Conservation (phyloP, 2,888 invertebrate species). For the Patella caerulea region DNA sequence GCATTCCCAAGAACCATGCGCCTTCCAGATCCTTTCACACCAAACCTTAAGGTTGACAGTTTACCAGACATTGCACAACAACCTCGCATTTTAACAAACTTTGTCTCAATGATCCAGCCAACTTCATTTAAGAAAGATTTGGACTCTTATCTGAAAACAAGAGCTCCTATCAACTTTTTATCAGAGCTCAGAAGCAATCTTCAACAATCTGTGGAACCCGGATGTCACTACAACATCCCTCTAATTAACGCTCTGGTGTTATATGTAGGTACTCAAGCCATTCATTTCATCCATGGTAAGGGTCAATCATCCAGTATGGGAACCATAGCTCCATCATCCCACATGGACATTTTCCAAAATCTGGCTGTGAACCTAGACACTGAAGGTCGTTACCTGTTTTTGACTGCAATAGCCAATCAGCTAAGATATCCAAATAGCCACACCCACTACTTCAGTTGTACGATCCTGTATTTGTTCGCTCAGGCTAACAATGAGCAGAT, state of each 20-base stretch:
- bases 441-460: slow-evolving; percentile 99
- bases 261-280: slow-evolving; percentile 98
- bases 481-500: slow-evolving; percentile 98
- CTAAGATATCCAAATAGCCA: slow-evolving; percentile 99
- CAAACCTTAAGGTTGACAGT: slow-evolving; percentile 83
- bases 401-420: slow-evolving; percentile 99
- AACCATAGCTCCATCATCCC: slow-evolving; percentile 95
- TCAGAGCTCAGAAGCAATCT: slow-evolving; percentile 89
- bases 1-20: slow-evolving; percentile 99
- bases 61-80: slow-evolving; percentile 60
- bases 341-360: slow-evolving; percentile 99
- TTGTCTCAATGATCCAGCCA: slow-evolving; percentile 88
- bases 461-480: slow-evolving; percentile 94
- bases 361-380: slow-evolving; percentile 97
- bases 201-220: slow-evolving; percentile 81
- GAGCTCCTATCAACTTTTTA: slow-evolving; percentile 94
- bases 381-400: slow-evolving; percentile 94
- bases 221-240: slow-evolving; percentile 93
- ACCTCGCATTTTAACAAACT: slow-evolving; percentile 91
- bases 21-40: slow-evolving; percentile 98
- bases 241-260: slow-evolving; percentile 97
- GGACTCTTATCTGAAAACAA: slow-evolving; percentile 94
- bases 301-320: slow-evolving; percentile 94
- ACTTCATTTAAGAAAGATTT: slow-evolving; percentile 93
- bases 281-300: slow-evolving; percentile 90